Evolutionary conservation across 2,888 invertebrate genomes (phyloP).

Genomic region (Diogma glabrata): DNA sequence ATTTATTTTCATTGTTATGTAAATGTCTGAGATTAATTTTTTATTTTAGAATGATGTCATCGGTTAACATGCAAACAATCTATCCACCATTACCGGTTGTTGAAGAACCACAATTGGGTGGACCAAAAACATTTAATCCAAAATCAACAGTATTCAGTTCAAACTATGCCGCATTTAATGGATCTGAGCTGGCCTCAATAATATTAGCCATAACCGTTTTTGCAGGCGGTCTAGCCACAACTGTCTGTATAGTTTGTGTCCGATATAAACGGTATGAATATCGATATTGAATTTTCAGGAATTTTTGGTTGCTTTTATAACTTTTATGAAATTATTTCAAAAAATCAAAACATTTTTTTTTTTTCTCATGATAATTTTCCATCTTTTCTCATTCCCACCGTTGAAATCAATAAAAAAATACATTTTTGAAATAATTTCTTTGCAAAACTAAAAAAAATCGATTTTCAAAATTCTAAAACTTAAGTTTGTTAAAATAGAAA

Average conservation of each 20-base stretch:
- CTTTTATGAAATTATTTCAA: too few species aligned
- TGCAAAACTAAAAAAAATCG: too few species aligned
- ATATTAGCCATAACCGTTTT: conserved; percentile 71
- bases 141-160: conserved; percentile 35
- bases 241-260: conserved; percentile 64
- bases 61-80: conserved; percentile 46
- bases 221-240: conserved; percentile 66
- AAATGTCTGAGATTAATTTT: too few species aligned
- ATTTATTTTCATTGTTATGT: too few species aligned
- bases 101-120: conserved; percentile 39
- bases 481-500: too few species aligned
- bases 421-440: too few species aligned
- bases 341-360: too few species aligned
- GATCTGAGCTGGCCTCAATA: conserved; percentile 69
- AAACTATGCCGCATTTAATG: conserved; percentile 39
- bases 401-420: too few species aligned
- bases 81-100: conserved; percentile 56
- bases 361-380: too few species aligned
- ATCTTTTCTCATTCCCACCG: too few species aligned
- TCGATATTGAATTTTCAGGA: conserved; percentile 1
- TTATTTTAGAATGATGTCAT: conserved; percentile 46
- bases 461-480: too few species aligned
- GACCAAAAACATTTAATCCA: conserved; percentile 34
- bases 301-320: too few species aligned
- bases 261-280: conserved; percentile 37